A percentile compares a stretch with the other conserved stretches of the same genome.
phyloP scores from a whole-genome alignment of 1,140 invertebrate genomes.

The Laupala kohalensis region DNA sequence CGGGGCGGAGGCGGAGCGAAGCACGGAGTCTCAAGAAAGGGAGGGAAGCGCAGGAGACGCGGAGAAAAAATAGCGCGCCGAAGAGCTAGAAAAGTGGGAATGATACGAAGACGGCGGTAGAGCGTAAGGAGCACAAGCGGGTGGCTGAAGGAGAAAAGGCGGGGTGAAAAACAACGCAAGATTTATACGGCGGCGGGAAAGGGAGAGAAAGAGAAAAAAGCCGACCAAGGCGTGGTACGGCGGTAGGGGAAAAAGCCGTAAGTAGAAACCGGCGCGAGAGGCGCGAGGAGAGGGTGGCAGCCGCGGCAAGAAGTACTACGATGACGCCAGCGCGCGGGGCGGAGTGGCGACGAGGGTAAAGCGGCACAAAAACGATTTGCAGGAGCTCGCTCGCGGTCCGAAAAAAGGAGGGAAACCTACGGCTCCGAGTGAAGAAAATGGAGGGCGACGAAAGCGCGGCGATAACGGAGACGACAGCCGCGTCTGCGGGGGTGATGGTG shows the following conservation, averaged over 20 bases:
- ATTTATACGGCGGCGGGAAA: background rate
- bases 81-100: too few relatives aligned
- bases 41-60: background rate
- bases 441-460: background rate
- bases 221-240: too few relatives aligned
- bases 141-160: background rate
- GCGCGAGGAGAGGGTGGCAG: background rate
- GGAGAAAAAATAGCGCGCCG: background rate
- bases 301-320: background rate
- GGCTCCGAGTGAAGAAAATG: background rate
- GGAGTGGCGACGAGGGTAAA: background rate
- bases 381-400: background rate
- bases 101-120: too few relatives aligned
- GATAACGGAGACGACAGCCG: too few relatives aligned
- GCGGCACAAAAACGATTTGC: background rate
- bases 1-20: background rate
- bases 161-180: background rate
- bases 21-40: background rate
- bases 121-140: too few relatives aligned
- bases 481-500: too few relatives aligned
- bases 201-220: too few relatives aligned
- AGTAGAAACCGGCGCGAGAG: too few relatives aligned
- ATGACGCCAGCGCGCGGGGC: background rate
- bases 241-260: too few relatives aligned
- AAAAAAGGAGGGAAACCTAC: too few relatives aligned